Evolutionary conservation across 2,797 vertebrate species (phyloP), one percentile per base, ranked within the genome.

Genomic region (Pantherophis vulpinus): DNA sequence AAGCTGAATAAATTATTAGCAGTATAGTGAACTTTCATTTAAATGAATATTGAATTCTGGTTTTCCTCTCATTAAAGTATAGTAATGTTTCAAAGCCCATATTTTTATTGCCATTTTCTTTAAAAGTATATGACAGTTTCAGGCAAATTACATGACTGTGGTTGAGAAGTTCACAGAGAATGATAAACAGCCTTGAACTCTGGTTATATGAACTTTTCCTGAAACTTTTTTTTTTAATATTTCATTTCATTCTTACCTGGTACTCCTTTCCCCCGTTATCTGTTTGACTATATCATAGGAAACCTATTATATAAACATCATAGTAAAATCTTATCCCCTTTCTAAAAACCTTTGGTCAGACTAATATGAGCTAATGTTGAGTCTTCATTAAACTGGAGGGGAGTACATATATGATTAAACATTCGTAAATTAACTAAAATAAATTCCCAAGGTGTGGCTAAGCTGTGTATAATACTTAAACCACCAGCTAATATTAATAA

Each of bases 211-310:
- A 94, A n/a, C 58, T 93, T 61, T 91, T 51, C 56, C 94, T 89
- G 91, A 94, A 74, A 1, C 89, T 94, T 7, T 92, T 55, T 74
- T 13, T 74, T 13, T 13, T 5, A n/a, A 87, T 59, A 90, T 2
- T 93, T 94, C 70, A 79, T 23, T 92, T 95, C 89, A 70, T 94
- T 94, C 92, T 27, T 55, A 93, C 5, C 70, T 94, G 9, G 94
- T 93, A 95, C 86, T 42, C 91, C 13, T 92, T 59, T 70, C n/a
- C 91, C 88, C 37, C n/a, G n/a, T 94, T 95, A 89, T 59, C 90
- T 90, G 1, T 88, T 27, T 89, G 92, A 89, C 87, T 2, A 42
- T 92, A 18, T 96, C 90, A 89, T 51, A 61, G 63, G 91, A 96
- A 94, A 91, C 91, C 32, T 89, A 91, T 94, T 74, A 74, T 79